Base-by-base conservation (phyloP, 2,888 invertebrate genomes). In the Monochamus alternatus region DNA sequence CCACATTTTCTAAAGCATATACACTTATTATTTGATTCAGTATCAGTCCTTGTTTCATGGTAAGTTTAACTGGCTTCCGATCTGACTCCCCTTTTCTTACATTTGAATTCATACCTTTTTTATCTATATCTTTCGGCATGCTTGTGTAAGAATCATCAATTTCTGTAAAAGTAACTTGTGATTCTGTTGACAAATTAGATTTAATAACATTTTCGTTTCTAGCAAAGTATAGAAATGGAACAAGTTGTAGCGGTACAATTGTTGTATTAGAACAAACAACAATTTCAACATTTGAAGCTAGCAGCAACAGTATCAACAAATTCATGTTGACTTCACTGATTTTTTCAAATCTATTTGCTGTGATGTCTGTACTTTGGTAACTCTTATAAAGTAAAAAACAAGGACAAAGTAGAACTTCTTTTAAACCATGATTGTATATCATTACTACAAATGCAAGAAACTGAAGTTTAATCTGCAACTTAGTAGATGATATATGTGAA, bases 1-100 rank as follows among this genome's bases (percentile, higher is more conserved):
- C 22, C 10, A 76, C 74, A 73, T 82, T 79, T 59, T 82, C 82
- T 43, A 87, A 72, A 9, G 83, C 84, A 76, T 85, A 87, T 14
- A 81, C 76, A 8, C 69, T 78, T 5, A 87, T 51, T 47, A 87
- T 73, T 82, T 87, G 87, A 77, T 87, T 87, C 82, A 87, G 83
- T 65, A 86, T 74, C 5, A 87, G 67, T 59, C 83, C 84, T 80
- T 87, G 87, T 78, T 81, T 84, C 73, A 81, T 80, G 30, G 85
- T 85, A 47, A 87, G 77, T 77, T 84, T 84, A 8, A 86, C 75
- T 22, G 78, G 79, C 52, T 74, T 74, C 70, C 74, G 67, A 58
- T 68, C 31, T 30, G 38, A 8, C 44, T 68, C 59, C 14, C 4
- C 59, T 44, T 38, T 38, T 7, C 5, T 38, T 38, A 38, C 7